Conservation (phyloP, 2,797 vertebrate species). For the Carcharodon carcharias region DNA sequence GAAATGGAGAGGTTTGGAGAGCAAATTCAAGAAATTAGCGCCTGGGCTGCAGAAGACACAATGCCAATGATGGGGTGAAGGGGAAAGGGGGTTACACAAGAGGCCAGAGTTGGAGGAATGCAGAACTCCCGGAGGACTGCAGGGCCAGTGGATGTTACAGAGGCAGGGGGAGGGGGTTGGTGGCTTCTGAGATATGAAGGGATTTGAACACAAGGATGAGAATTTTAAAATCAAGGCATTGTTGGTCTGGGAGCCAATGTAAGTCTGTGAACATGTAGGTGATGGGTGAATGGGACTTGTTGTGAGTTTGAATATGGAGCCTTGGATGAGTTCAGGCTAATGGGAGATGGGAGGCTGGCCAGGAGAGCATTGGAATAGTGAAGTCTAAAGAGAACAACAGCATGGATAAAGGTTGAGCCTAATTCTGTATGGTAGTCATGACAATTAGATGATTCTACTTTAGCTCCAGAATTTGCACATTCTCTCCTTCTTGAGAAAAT, state of each 20-base stretch:
- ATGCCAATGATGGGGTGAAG: neutral
- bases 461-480: neutral
- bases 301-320: neutral
- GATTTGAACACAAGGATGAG: neutral
- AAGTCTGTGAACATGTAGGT: neutral
- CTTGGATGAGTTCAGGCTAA: neutral
- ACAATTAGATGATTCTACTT: neutral
- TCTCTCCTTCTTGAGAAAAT: neutral
- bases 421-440: neutral
- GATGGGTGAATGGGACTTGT: neutral
- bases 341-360: neutral
- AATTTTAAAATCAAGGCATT: neutral
- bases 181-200: neutral
- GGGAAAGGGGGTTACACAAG: no score
- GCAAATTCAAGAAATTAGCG: neutral
- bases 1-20: neutral
- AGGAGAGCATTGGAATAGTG: neutral
- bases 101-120: no score
- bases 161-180: neutral
- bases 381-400: neutral
- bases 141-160: neutral
- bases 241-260: no score
- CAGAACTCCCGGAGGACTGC: neutral
- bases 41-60: no score
- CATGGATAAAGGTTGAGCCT: neutral